Evolutionary conservation across 2,797 vertebrate genomes (phyloP).

Genomic region (Menidia menidia): DNA sequence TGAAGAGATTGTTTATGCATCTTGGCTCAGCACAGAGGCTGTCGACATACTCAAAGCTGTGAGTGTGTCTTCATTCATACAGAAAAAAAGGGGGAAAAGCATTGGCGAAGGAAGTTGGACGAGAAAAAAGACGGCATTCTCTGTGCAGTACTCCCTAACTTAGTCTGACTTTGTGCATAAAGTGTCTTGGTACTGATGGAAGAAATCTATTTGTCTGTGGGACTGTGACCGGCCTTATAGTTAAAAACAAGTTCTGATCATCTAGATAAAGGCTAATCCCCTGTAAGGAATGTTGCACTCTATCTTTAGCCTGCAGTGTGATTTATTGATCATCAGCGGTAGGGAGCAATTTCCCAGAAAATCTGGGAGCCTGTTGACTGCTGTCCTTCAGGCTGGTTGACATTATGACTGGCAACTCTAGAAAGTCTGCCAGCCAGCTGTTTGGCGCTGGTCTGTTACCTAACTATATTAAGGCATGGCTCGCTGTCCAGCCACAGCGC

Average conservation of each 20-base stretch:
- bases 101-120: conserved; percentile 8
- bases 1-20: conserved; percentile 91
- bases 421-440: conserved; percentile 59
- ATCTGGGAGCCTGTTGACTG: conserved; percentile 10
- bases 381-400: conserved; percentile 49
- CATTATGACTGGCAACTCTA: conserved; percentile 31
- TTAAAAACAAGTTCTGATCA: conserved; percentile 23
- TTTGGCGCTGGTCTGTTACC: conserved; percentile 69
- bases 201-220: conserved; percentile 39
- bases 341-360: neutral
- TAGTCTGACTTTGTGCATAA: conserved; percentile 26
- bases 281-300: too few species aligned
- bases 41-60: conserved; percentile 94
- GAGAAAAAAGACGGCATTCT: neutral
- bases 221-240: conserved; percentile 10
- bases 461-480: conserved; percentile 82
- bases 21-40: conserved; percentile 91
- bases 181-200: conserved; percentile 29
- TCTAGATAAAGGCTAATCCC: conserved; percentile 12
- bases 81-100: neutral
- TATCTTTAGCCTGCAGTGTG: neutral
- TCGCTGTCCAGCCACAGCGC: conserved; percentile 48
- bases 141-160: neutral
- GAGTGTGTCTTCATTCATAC: conserved; percentile 66
- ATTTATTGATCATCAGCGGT: neutral